A percentile compares a stretch with the other conserved stretches of the same genome.
Evolutionary conservation across 2,113 vertebrate species (phyloP).

Genomic region (Saccopteryx bilineata): DNA sequence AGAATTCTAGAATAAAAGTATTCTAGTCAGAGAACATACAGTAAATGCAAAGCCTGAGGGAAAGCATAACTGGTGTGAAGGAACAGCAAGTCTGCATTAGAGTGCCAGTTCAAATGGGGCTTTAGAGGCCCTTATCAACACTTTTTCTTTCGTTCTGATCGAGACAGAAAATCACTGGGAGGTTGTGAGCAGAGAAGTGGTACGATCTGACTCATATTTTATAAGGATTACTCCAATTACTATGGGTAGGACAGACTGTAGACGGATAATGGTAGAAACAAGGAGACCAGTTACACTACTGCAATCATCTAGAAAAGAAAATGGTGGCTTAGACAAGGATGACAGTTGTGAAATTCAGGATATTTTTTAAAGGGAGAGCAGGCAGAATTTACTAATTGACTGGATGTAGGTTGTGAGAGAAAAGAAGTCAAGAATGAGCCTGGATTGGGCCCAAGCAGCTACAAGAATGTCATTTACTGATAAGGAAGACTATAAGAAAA

Average conservation of each 20-base stretch:
- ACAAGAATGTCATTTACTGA: background rate
- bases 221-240: background rate
- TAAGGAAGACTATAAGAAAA: slow-evolving; percentile 48
- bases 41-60: background rate
- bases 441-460: background rate
- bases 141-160: background rate
- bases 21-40: background rate
- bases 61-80: background rate
- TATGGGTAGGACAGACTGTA: background rate
- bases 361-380: background rate
- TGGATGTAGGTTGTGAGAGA: background rate
- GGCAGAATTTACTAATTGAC: slow-evolving; percentile 11
- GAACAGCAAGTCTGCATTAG: background rate
- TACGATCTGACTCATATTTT: slow-evolving; percentile 7
- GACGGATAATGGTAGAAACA: background rate
- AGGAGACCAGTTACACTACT: background rate
- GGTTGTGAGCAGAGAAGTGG: background rate
- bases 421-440: background rate
- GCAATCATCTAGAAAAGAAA: slow-evolving; percentile 7
- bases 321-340: background rate
- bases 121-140: background rate
- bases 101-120: background rate
- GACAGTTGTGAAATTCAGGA: background rate
- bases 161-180: background rate
- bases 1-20: slow-evolving; percentile 37